Evolutionary conservation across 2,888 invertebrate species (phyloP).

Genomic region (Eupsilia transversa): DNA sequence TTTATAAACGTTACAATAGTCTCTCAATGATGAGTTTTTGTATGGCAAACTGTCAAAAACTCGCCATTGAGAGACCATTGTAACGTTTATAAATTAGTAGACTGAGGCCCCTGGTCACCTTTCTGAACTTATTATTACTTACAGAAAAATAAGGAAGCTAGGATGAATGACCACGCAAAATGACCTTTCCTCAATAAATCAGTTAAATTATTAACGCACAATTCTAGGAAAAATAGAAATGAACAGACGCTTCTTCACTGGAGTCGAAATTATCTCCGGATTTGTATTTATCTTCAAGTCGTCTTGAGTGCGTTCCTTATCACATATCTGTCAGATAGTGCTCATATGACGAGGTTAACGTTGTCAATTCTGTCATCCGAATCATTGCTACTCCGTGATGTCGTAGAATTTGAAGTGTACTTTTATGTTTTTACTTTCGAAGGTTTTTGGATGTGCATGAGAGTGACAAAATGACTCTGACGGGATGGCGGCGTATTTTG

Average conservation of each 20-base stretch:
- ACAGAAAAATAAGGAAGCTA: not conserved
- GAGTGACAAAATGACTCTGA: conserved; percentile 75
- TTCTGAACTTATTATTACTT: not conserved
- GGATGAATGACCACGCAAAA: not conserved
- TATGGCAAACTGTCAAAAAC: no score
- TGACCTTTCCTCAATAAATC: not conserved
- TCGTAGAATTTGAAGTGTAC: conserved; percentile 26
- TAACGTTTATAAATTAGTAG: no score
- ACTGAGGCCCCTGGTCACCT: no score
- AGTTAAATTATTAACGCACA: not conserved
- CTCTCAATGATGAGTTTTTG: no score
- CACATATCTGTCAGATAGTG: conserved; percentile 53
- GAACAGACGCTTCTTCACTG: not conserved
- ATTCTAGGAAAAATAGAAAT: conserved; percentile 1
- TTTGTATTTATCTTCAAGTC: conserved; percentile 65
- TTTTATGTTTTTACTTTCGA: not conserved
- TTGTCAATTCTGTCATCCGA: conserved; percentile 50
- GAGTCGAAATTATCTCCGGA: conserved; percentile 20
- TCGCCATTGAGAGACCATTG: no score
- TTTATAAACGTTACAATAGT: no score
- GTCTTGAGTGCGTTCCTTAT: conserved; percentile 59
- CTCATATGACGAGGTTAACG: conserved; percentile 21
- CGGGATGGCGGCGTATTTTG: conserved; percentile 83
- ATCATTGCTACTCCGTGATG: conserved; percentile 23
- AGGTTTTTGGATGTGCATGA: not conserved